Base-by-base conservation (phyloP, 2,888 invertebrate species). In the Dorcus parallelipipedus region DNA sequence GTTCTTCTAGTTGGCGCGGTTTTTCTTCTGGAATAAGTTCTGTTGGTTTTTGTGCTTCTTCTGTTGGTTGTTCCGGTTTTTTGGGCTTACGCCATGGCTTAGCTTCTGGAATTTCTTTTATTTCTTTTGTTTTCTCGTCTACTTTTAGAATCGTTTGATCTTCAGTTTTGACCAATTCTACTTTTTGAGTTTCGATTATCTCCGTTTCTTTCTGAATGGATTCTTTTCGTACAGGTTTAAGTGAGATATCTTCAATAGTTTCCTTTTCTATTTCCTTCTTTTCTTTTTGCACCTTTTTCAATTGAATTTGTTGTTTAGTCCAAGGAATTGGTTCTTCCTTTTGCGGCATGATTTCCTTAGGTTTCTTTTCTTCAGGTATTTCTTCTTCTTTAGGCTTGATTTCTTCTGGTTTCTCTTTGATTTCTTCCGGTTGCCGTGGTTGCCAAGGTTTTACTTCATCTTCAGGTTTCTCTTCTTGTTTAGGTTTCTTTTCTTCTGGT, bases 221-320 rank as follows among this genome's bases (percentile, higher is more conserved):
- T 9, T 49, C 58, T 45, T 64, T 60, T 49, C 63, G 83, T 38
- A 8, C 62, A 70, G 42, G 42, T 60, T 64, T 54, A 38, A 76
- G 75, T 48, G 72, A 74, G 51, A 82, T 78, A 48, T 78, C 76
- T 61, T 83, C 82, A 38, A 80, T 71, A 64, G 56, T 58, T 43
- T 66, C 58, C 49, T 64, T 45, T 33, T 50, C 52, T 42, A 39
- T 33, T 59, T 56, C 45, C 40, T 49, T 38, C n/a, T 20, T 45
- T 9, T 38, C 40, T 56, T 49, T 47, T 79, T 1, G 75, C 73
- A 20, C 20, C 67, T 76, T 79, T 64, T 84, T 86, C 38, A 86
- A 70, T 43, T 73, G 78, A 14, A 85, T 79, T 62, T 82, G 81
- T 75, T 89, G 86, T 69, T 88, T 82, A 2, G 84, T 89, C 85